A percentile compares a stretch with the other conserved stretches of the same genome.
Conservation (phyloP, 1,140 invertebrate species). For the Cecropterus lyciades region DNA sequence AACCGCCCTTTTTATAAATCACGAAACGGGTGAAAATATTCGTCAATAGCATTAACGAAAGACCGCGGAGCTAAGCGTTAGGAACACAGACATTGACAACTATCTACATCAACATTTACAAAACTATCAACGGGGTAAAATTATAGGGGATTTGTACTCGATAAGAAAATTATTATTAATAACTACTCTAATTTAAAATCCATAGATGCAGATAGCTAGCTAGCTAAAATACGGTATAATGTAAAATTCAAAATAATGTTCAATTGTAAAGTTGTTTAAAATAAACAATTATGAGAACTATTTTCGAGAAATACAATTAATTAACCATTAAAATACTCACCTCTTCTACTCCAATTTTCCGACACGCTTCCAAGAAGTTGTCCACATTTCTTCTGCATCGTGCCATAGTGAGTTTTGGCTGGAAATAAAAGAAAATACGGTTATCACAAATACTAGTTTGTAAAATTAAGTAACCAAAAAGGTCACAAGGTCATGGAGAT, state of each 20-base stretch:
- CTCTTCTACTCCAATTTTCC: slow-evolving; percentile 96
- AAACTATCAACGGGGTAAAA: not conserved
- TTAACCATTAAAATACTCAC: slow-evolving; percentile 87
- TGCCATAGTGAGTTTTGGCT: slow-evolving; percentile 97
- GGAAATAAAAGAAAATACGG: slow-evolving; percentile 59
- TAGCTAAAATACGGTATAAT: not conserved
- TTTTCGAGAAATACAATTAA: no score
- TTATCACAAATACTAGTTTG: no score
- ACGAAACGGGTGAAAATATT: not conserved
- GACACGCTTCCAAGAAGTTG: slow-evolving; percentile 97
- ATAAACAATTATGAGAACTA: slow-evolving; percentile 16
- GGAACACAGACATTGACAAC: slow-evolving; percentile 2
- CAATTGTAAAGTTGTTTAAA: no score
- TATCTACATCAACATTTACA: no score
- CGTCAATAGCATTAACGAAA: not conserved
- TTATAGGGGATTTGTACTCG: slow-evolving; percentile 2
- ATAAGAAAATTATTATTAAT: not conserved
- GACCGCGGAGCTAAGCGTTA: slow-evolving; percentile 12
- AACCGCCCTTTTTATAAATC: not conserved
- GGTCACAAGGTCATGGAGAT: no score
- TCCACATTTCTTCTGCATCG: slow-evolving; percentile 97
- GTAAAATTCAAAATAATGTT: not conserved
- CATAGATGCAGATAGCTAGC: not conserved
- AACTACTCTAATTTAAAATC: not conserved
- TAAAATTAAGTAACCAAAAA: no score